phyloP scores from a whole-genome alignment of 35 echinoderm and acorn worm genomes.

The Nesometra sesokonis region DNA sequence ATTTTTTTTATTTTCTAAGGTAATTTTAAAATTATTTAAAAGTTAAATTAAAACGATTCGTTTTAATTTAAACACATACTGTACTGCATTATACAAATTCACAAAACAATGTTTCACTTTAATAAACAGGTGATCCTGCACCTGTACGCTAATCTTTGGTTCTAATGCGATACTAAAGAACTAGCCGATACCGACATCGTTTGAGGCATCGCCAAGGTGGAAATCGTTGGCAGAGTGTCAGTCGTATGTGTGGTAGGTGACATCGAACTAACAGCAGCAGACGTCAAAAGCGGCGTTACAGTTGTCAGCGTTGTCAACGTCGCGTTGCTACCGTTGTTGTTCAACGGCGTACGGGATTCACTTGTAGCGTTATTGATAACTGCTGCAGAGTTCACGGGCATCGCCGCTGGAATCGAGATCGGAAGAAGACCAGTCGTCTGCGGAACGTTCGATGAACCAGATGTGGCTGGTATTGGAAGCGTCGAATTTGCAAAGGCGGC shows the following conservation, averaged over 20 bases:
- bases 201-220: not conserved
- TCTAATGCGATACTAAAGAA: not conserved
- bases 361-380: not conserved
- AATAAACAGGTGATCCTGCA: not conserved
- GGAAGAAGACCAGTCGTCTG: not conserved
- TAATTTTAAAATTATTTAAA: no score
- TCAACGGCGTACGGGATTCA: not conserved
- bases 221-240: not conserved
- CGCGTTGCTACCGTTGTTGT: not conserved
- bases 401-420: not conserved
- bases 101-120: not conserved
- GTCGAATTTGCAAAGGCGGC: not conserved
- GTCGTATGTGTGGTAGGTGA: not conserved
- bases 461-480: not conserved
- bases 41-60: no score
- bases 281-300: not conserved
- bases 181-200: not conserved
- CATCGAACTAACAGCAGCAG: not conserved
- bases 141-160: not conserved
- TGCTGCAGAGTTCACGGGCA: not conserved
- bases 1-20: no score
- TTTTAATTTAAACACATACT: no score
- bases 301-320: not conserved
- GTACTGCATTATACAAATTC: no score
- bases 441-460: not conserved